Evolutionary conservation across 2,797 vertebrate genomes (phyloP).

Genomic region (Chelon auratus): DNA sequence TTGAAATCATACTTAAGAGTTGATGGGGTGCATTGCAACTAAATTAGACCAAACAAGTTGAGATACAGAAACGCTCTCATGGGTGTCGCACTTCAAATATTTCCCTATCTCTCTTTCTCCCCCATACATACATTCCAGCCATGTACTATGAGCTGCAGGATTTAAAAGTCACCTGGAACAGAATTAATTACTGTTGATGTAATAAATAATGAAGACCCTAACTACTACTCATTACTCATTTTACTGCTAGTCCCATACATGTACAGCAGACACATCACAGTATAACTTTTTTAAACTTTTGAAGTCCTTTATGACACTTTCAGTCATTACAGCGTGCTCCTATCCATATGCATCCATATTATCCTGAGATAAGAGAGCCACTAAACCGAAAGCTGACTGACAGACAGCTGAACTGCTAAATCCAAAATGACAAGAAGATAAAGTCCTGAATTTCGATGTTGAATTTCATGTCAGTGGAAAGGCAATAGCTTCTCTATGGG

Average conservation of each 20-base stretch:
- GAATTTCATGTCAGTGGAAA: conserved; percentile 24
- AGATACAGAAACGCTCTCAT: neutral
- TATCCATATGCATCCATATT: neutral
- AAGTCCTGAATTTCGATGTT: conserved; percentile 9
- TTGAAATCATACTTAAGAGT: conserved; percentile 15
- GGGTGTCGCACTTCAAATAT: conserved; percentile 7
- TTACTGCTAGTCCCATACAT: neutral
- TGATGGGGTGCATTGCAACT: conserved; percentile 22
- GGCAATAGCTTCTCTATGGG: conserved; percentile 9
- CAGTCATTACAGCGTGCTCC: neutral
- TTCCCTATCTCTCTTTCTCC: neutral
- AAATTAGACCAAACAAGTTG: conserved; percentile 21
- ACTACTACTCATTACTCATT: neutral
- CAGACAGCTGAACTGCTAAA: conserved; percentile 30
- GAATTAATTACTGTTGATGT: neutral
- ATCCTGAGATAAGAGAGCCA: conserved; percentile 15
- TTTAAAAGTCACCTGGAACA: neutral
- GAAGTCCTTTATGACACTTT: neutral
- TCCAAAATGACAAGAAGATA: conserved; percentile 29
- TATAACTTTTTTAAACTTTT: neutral
- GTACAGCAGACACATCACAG: neutral
- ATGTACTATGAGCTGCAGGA: neutral
- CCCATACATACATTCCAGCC: neutral
- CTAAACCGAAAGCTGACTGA: conserved; percentile 13
- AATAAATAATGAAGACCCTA: neutral